Base-by-base conservation (phyloP, 2,113 vertebrate species). In the Eptesicus fuscus region DNA sequence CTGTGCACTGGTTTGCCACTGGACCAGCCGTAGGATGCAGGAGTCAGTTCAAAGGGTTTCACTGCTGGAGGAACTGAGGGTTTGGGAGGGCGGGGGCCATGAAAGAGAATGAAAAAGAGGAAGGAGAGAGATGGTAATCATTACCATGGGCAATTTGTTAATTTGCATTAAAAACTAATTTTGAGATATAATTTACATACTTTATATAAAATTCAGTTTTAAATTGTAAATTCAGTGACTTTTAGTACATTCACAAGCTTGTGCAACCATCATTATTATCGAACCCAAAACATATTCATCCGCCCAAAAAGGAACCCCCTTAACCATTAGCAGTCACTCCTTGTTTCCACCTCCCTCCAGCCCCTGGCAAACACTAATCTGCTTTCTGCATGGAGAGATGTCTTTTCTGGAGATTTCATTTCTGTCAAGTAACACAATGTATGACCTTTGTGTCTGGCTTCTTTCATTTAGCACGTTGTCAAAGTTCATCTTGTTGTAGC, bases 31-130 rank as follows among this genome's bases (percentile, higher is more conserved):
- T 16, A 59, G 14, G 44, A 49, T 5, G 1, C 77, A 35, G 47
- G 49, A 16, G 2, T 7, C 53, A 0, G 32, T 65, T 20, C 47
- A 10, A 11, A 18, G 25, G 9, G 0, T 4, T 12, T 59, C 1
- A 4, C 8, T 12, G 18, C 3, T 61, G 23, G 17, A 40, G 42
- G 7, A 23, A 22, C 7, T 63, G n/a, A 1, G 37, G 6, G 1
- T 2, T 1, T 5, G 17, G 4, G 7, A 23, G 10, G 37, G 13
- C 2, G 17, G 51, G 25, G 0, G 22, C 1, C 4, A 4, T 10
- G 40, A 20, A 37, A 42, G 5, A n/a, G 25, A 70, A 70, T 14
- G 28, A 16, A 42, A 4, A n/a, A 22, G n/a, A 6, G 25, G 28
- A 18, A 28, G 44, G 30, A 44, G 70, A 22, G 71, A 32, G 2